A percentile compares a stretch with the other conserved stretches of the same genome.
Evolutionary conservation across 2,888 invertebrate species (phyloP).

Genomic region (Helobdella robusta): DNA sequence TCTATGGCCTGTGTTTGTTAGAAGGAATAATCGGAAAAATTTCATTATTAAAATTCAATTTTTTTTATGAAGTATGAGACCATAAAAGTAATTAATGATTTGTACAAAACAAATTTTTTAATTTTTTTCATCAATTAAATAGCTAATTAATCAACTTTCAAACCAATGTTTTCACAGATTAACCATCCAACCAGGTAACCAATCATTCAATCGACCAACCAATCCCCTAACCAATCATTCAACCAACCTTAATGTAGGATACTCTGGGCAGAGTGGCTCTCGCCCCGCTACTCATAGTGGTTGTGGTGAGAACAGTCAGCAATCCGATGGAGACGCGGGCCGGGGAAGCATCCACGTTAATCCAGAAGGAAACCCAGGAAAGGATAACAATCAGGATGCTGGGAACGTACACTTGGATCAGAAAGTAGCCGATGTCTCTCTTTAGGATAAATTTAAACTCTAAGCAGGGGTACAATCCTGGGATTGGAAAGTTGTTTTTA

Average conservation of each 20-base stretch:
- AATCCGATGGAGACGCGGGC: conserved; percentile 72
- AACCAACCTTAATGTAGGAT: conserved; percentile 30
- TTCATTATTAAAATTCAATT: no score
- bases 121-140: no score
- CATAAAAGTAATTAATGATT: not conserved
- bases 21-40: not conserved
- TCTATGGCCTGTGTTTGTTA: conserved; percentile 29
- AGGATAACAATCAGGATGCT: conserved; percentile 63
- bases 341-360: conserved; percentile 70
- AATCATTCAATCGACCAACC: no score
- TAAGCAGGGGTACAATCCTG: conserved; percentile 35
- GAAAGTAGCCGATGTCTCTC: conserved; percentile 36
- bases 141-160: not conserved
- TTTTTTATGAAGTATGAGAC: not conserved
- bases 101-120: not conserved
- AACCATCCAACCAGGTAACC: not conserved
- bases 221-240: no score
- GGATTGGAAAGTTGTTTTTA: no score
- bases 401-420: conserved; percentile 37
- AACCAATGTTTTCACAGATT: not conserved
- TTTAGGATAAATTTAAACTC: conserved; percentile 34
- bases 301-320: conserved; percentile 31
- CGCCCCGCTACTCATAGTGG: conserved; percentile 31
- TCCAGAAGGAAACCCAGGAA: conserved; percentile 96
- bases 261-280: conserved; percentile 31